Conservation (phyloP, 2,888 invertebrate genomes). For the Chrysomela aeneicollis region DNA sequence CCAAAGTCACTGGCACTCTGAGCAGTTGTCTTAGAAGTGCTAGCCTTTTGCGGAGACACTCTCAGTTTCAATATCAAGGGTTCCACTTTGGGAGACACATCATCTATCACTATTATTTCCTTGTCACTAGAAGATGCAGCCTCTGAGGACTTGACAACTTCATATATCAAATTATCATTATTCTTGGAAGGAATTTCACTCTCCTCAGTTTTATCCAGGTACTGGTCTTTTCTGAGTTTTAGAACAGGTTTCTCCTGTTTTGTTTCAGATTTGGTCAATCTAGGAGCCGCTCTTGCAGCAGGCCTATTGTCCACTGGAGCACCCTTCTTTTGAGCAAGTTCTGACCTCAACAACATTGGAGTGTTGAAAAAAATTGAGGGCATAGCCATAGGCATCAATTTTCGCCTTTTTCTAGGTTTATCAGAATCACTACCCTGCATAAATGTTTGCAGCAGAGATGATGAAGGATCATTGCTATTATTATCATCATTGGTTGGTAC, state of each 20-base stretch:
- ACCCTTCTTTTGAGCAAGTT: constrained; percentile 30
- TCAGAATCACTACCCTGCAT: constrained; percentile 10
- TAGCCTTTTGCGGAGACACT: constrained; percentile 20
- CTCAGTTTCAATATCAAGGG: constrained; percentile 30
- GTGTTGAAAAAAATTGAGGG: constrained; percentile 37
- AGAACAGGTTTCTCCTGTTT: constrained; percentile 6
- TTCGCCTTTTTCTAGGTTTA: constrained; percentile 32
- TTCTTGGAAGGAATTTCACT: constrained; percentile 2
- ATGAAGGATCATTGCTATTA: background rate
- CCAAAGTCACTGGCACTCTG: background rate
- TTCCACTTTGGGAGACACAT: constrained; percentile 29
- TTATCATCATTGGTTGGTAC: background rate
- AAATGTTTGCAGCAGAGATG: background rate
- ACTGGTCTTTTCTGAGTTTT: constrained; percentile 18
- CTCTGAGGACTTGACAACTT: constrained; percentile 25
- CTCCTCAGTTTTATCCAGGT: constrained; percentile 2
- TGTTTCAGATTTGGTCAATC: background rate
- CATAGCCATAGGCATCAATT: constrained; percentile 29
- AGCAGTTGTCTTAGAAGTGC: background rate
- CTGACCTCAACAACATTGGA: constrained; percentile 36
- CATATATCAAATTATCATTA: constrained; percentile 31
- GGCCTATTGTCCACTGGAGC: constrained; percentile 2
- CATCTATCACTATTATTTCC: constrained; percentile 24
- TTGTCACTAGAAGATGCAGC: constrained; percentile 5
- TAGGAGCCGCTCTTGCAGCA: background rate